These are phyloP conservation scores for Hafferia zeledoni DNA, from an alignment of 2,797 vertebrate genomes.

Conservation along the genomic window DNA sequence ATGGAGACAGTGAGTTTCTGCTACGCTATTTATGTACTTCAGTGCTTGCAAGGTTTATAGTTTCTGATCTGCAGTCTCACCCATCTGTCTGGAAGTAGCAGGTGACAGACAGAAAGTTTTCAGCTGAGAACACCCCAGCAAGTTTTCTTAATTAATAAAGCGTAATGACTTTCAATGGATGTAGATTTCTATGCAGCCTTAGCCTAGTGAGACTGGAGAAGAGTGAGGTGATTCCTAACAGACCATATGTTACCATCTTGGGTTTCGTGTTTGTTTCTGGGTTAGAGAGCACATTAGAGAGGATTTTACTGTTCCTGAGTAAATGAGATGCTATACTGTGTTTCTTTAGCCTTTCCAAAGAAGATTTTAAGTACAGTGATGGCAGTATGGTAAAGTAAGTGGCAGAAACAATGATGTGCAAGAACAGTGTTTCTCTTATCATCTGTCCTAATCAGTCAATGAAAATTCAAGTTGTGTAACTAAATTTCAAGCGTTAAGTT, in stretches of 20 bases:
- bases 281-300: neutral
- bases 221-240: neutral
- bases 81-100: neutral
- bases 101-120: conserved; percentile 26
- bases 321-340: neutral
- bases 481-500: neutral
- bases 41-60: neutral
- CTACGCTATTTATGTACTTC: neutral
- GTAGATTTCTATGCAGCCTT: neutral
- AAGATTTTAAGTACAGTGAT: neutral
- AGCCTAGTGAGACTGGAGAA: neutral
- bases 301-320: neutral
- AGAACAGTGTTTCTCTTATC: neutral
- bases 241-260: neutral
- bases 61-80: neutral
- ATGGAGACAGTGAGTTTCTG: neutral
- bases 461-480: neutral
- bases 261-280: conserved; percentile 4
- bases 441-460: neutral
- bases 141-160: neutral
- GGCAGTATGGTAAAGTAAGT: neutral
- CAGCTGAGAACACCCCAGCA: neutral
- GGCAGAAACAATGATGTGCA: neutral
- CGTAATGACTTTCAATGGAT: neutral
- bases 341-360: neutral